phyloP scores from a whole-genome alignment of 2,888 invertebrate species.

The Harmothoe impar region DNA sequence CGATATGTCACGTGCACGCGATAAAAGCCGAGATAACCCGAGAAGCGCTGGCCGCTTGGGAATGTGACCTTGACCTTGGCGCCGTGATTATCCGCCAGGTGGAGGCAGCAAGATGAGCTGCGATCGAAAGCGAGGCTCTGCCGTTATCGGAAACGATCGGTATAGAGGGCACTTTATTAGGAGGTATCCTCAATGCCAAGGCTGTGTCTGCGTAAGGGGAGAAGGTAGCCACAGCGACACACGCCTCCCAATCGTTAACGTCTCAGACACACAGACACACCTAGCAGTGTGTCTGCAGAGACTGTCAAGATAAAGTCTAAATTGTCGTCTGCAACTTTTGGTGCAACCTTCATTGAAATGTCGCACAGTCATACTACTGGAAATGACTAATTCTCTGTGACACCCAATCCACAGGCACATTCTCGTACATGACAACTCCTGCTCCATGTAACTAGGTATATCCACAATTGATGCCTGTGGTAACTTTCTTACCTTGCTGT shows the following conservation, averaged over 20 bases:
- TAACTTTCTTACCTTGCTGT: too few relatives aligned
- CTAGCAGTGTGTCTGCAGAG: too few relatives aligned
- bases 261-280: not conserved
- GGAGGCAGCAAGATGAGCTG: not conserved
- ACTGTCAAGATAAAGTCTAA: too few relatives aligned
- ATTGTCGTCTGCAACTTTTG: too few relatives aligned
- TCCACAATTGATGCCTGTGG: too few relatives aligned
- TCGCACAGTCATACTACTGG: too few relatives aligned
- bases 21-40: constrained; percentile 47
- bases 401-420: too few relatives aligned
- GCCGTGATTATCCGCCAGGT: constrained; percentile 48
- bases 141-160: constrained; percentile 15
- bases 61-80: constrained; percentile 1
- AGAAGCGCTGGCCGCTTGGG: not conserved
- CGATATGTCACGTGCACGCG: constrained; percentile 50
- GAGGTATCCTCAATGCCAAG: not conserved
- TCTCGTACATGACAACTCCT: too few relatives aligned
- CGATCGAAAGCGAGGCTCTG: not conserved
- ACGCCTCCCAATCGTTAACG: not conserved
- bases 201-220: not conserved
- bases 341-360: too few relatives aligned
- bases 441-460: too few relatives aligned
- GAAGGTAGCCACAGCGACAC: not conserved
- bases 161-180: constrained; percentile 24
- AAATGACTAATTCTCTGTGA: too few relatives aligned